phyloP scores from a whole-genome alignment of 2,888 invertebrate genomes.

The Volucella inflata region DNA sequence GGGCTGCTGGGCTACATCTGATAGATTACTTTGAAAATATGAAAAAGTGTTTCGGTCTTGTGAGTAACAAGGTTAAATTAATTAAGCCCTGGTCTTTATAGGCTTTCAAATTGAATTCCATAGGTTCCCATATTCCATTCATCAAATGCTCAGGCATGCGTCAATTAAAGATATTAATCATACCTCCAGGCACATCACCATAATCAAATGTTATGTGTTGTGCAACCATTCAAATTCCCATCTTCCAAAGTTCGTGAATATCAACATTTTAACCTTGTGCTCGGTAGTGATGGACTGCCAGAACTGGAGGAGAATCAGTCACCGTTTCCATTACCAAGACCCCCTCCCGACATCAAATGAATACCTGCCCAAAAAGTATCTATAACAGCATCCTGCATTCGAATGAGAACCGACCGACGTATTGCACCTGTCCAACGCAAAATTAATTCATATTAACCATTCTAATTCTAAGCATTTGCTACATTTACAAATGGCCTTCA shows the following conservation, averaged over 20 bases:
- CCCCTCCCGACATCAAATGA: conserved; percentile 31
- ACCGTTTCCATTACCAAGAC: conserved; percentile 26
- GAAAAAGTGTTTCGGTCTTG: background rate
- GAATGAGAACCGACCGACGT: conserved; percentile 46
- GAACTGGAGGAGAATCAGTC: conserved; percentile 54
- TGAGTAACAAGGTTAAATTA: conserved; percentile 29
- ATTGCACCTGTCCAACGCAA: conserved; percentile 57
- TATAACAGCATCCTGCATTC: conserved; percentile 7
- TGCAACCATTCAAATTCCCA: conserved; percentile 57
- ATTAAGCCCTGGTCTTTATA: conserved; percentile 11
- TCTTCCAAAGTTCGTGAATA: conserved; percentile 26
- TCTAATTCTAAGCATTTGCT: conserved; percentile 64
- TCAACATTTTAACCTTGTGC: conserved; percentile 56
- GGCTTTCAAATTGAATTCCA: conserved; percentile 23
- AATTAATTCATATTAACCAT: conserved; percentile 71
- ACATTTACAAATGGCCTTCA: conserved; percentile 63
- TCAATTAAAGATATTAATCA: conserved; percentile 63
- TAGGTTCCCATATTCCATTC: conserved; percentile 21
- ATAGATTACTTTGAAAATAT: background rate
- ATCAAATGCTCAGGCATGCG: conserved; percentile 52
- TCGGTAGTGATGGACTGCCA: conserved; percentile 53
- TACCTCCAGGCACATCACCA: conserved; percentile 45
- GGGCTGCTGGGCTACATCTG: background rate
- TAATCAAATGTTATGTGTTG: conserved; percentile 40
- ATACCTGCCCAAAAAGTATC: conserved; percentile 6